Conservation (phyloP, 2,113 vertebrate genomes). For the Lophura nycthemera region DNA sequence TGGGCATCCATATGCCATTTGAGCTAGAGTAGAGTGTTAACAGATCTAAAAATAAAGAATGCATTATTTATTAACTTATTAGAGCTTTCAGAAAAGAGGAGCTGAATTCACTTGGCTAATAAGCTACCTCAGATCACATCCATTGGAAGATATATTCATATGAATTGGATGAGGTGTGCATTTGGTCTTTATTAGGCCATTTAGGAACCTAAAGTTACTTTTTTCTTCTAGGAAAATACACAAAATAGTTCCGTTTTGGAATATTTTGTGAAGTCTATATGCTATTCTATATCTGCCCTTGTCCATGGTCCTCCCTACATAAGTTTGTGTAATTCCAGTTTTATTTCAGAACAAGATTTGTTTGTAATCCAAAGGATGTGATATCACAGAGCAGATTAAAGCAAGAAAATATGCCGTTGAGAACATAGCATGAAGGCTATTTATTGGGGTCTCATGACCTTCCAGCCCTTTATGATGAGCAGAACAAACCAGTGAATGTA, state of each 20-base stretch:
- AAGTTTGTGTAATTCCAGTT: accelerated
- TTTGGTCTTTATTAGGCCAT: not conserved
- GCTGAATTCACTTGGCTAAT: not conserved
- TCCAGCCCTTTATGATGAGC: not conserved
- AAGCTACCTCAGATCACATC: not conserved
- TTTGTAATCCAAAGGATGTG: not conserved
- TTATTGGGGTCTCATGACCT: not conserved
- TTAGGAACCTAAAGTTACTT: not conserved
- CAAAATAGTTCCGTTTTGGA: not conserved
- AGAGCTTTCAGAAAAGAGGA: not conserved
- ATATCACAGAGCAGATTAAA: not conserved
- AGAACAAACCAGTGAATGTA: not conserved
- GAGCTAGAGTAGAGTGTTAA: not conserved
- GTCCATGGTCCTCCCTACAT: not conserved
- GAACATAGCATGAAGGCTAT: not conserved
- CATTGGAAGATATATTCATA: not conserved
- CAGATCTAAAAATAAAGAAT: conserved; percentile 14
- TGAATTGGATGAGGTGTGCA: not conserved
- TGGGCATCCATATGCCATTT: not conserved
- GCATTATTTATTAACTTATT: not conserved
- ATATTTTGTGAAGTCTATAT: not conserved
- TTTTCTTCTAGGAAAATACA: not conserved
- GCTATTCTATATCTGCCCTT: not conserved
- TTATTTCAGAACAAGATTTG: not conserved
- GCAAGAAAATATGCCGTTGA: not conserved